phyloP scores from a whole-genome alignment of 1,140 invertebrate genomes.

The Chironomus tepperi region DNA sequence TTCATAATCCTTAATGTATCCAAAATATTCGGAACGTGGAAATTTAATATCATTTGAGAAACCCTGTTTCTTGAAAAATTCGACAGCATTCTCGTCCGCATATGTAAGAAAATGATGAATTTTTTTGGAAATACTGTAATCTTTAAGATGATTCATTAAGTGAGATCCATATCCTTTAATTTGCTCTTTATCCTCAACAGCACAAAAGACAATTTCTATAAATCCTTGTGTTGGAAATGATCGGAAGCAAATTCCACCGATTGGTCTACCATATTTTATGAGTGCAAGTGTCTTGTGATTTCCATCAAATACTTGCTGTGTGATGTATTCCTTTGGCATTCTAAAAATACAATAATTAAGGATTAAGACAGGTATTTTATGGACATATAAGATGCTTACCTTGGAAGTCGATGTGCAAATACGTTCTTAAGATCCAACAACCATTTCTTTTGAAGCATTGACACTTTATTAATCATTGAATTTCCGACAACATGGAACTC shows the following conservation, averaged over 20 bases:
- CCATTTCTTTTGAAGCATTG: constrained; percentile 87
- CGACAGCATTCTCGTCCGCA: constrained; percentile 56
- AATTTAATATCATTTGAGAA: constrained; percentile 95
- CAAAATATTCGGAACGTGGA: constrained; percentile 48
- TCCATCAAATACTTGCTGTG: constrained; percentile 92
- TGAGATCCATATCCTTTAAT: constrained; percentile 83
- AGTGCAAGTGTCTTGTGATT: constrained; percentile 91
- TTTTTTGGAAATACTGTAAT: constrained; percentile 75
- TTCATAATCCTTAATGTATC: constrained; percentile 98
- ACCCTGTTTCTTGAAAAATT: constrained; percentile 98
- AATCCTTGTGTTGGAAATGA: constrained; percentile 74
- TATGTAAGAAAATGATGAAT: constrained; percentile 81
- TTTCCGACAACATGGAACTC: constrained; percentile 93
- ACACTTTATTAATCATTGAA: constrained; percentile 75
- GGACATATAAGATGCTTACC: no score
- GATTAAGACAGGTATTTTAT: no score
- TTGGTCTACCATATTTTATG: constrained; percentile 85
- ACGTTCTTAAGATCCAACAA: constrained; percentile 85
- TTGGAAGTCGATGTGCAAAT: constrained; percentile 89
- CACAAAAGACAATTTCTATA: constrained; percentile 68
- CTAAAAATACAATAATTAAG: constrained; percentile 31
- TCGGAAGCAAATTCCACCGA: constrained; percentile 97
- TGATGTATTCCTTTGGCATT: constrained; percentile 98
- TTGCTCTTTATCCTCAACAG: constrained; percentile 92
- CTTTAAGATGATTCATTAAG: constrained; percentile 89